Conservation (phyloP, 2,888 invertebrate genomes). For the Macroteleia sp. region DNA sequence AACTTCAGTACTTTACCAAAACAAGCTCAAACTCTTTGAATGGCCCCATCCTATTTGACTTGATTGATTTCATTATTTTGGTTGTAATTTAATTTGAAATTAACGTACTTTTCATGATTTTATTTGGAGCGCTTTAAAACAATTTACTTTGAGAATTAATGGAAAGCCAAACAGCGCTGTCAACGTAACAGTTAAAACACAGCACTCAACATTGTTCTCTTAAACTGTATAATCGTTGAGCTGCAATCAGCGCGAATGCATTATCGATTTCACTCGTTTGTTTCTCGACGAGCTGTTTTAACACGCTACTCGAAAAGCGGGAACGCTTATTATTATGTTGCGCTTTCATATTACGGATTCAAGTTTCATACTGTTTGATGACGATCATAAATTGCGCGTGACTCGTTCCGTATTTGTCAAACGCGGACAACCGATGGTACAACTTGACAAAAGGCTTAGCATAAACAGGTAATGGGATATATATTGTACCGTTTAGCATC, state of each 20-base stretch:
- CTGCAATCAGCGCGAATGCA: slow-evolving; percentile 63
- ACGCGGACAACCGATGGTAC: slow-evolving; percentile 45
- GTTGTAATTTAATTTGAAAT: slow-evolving; percentile 56
- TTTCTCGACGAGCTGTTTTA: slow-evolving; percentile 61
- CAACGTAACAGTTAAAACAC: slow-evolving; percentile 62
- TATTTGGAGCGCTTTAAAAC: slow-evolving; percentile 53
- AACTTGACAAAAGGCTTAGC: slow-evolving; percentile 62
- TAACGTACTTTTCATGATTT: slow-evolving; percentile 59
- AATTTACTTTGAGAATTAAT: slow-evolving; percentile 63
- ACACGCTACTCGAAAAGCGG: slow-evolving; percentile 62
- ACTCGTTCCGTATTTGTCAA: slow-evolving; percentile 53
- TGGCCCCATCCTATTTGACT: slow-evolving; percentile 7
- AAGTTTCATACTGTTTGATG: slow-evolving; percentile 64
- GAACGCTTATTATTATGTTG: slow-evolving; percentile 63
- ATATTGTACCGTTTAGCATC: slow-evolving; percentile 60
- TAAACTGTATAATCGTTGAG: slow-evolving; percentile 62
- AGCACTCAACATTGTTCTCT: slow-evolving; percentile 63
- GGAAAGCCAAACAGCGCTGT: slow-evolving; percentile 60
- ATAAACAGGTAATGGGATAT: slow-evolving; percentile 62
- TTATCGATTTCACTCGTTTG: slow-evolving; percentile 64
- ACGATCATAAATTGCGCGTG: slow-evolving; percentile 58
- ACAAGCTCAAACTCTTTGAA: slow-evolving; percentile 5
- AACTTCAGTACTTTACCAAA: slow-evolving; percentile 4
- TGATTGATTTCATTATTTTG: slow-evolving; percentile 51
- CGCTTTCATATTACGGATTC: slow-evolving; percentile 63